phyloP scores from a whole-genome alignment of 2,888 invertebrate species.

The Scelioninae gen. 2 region DNA sequence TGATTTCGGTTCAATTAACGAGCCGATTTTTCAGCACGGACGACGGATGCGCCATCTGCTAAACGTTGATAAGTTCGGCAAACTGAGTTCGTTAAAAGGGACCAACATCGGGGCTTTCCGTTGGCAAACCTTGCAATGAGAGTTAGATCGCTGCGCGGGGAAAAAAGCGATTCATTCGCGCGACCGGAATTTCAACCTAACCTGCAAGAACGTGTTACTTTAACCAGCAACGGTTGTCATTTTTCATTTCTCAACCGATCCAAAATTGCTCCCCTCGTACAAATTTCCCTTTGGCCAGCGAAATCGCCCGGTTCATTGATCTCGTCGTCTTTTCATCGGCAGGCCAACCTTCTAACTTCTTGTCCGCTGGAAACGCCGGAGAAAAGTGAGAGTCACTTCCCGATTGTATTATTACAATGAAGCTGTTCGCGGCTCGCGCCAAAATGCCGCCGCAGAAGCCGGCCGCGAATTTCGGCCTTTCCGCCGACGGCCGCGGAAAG shows the following conservation, averaged over 20 bases:
- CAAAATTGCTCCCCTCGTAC: neutral
- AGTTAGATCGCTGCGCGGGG: no score
- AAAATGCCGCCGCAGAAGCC: no score
- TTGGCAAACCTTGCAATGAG: no score
- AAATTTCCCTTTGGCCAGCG: neutral
- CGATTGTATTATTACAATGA: constrained; percentile 49
- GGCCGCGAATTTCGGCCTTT: neutral
- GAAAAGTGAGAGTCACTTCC: constrained; percentile 55
- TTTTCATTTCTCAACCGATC: no score
- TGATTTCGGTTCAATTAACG: constrained; percentile 8
- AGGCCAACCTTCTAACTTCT: constrained; percentile 28
- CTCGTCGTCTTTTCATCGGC: constrained; percentile 29
- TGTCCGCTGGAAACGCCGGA: constrained; percentile 8
- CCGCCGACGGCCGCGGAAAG: no score
- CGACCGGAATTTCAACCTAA: no score
- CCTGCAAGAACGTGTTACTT: no score
- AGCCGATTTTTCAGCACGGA: neutral
- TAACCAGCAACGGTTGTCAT: no score
- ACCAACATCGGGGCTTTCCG: no score
- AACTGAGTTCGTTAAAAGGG: no score
- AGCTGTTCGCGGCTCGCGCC: constrained; percentile 13
- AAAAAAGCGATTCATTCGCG: no score
- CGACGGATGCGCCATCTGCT: constrained; percentile 5
- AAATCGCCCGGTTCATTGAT: constrained; percentile 27
- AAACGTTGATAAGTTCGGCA: neutral